Evolutionary conservation across 2,888 invertebrate species (phyloP), one percentile per base, ranked within the genome.

Genomic region (Hypomecis punctinalis): DNA sequence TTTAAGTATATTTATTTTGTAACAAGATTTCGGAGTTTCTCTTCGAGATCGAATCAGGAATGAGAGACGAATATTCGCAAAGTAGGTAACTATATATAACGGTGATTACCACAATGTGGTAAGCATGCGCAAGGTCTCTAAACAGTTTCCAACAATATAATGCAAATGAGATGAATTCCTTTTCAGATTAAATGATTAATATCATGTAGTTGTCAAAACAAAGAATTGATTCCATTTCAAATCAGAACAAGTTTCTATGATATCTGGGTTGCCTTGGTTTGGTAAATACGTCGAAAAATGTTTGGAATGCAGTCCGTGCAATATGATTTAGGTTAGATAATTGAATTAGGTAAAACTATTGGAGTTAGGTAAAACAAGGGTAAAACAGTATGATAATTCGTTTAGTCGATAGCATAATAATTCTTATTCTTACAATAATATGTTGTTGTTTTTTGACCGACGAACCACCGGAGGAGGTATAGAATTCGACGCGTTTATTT

Each of bases 231-330:
- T 53, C 13, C 6, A 53, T 33, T 36, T 49, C 35, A 9, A 10
- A 11, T 37, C 9, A 7, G 6, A 13, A 54, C 35, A 35, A 0
- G 37, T 5, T 37, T 37, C 33, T 56, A 10, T 47, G 39, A 52
- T 46, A 46, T 57, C 47, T 42, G 36, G 63, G 10, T 52, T 35
- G 61, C 75, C 76, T 75, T 68, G 66, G 55, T 57, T 46, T 45
- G 23, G 23, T 23, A 23, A 23, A 23, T 23, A 23, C 23, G 48
- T 60, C 53, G 45, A 8, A 39, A 57, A 39, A 54, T 36, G 54
- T 10, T 13, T 23, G 57, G 61, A 63, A 67, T 63, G 55, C 42
- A 51, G 11, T 60, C 63, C 54, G 42, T 51, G 35, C 2, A 35
- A 33, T 53, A 52, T 42, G 39, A 8, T 53, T 53, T 6, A 13